Evolutionary conservation across 2,797 vertebrate genomes (phyloP), one percentile per base, ranked within the genome.

Genomic region (Sparidentex hasta): DNA sequence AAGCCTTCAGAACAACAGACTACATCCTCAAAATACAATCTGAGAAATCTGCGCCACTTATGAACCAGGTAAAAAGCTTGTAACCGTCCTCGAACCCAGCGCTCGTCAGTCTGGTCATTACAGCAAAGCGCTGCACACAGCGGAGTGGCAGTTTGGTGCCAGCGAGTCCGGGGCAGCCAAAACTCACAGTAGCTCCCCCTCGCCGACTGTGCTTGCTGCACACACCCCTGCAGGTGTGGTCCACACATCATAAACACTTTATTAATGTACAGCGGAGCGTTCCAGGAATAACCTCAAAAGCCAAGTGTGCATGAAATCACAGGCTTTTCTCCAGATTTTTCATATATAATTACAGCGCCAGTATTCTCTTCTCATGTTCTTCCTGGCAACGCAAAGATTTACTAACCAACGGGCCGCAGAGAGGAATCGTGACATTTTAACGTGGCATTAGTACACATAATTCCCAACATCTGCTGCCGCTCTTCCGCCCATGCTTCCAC

Each of bases 181-280:
- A 69, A 76, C 74, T 81, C 70, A 91, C 85, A 87, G 83, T 43
- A 69, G 71, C 63, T 58, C 76, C 54, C 54, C 54, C 59, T 74
- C 8, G 21, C 73, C 61, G 20, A 21, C 81, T 64, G 78, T 47
- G 65, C 77, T 17, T 50, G 65, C 77, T 17, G 52, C 71, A 72
- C 81, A 82, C 75, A 79, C 61, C 66, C 77, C 75, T 85, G 81
- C 89, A 91, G 85, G 88, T 89, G 90, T 91, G 92, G 91, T 92
- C 92, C 84, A 72, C 90, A 92, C 86, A 74, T 82, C 89, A 86
- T 92, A 90, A 93, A 92, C 90, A 91, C 88, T 81, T 86, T 84
- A 86, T 83, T 86, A 88, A 88, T 78, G 81, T 83, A 83, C 58
- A 59, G 78, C 76, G 21, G 61, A 20, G 0, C n/a, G 72, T 76